Evolutionary conservation across 2,113 vertebrate genomes (phyloP), one percentile per base, ranked within the genome.

Genomic region (Abramis brama): DNA sequence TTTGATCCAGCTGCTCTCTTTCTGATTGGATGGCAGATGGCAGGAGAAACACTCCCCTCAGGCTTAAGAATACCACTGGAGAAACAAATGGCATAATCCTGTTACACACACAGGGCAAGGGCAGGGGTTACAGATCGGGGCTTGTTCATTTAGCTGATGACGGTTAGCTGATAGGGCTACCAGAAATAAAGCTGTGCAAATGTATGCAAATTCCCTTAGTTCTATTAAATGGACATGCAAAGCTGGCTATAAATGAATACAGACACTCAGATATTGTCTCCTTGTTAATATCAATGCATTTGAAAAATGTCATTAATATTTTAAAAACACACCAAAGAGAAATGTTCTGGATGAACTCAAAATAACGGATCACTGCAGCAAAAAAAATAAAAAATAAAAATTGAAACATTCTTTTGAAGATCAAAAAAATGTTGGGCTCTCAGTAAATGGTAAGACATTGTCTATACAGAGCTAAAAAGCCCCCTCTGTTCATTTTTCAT

Each of bases 1-100:
- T 50, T 36, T 79, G 74, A 78, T 85, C 45, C 60, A 52, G 47
- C 59, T 78, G 83, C n/a, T 33, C 45, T 78, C 23, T 78, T 36
- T 55, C 45, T 79, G 74, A 78, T 70, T 82, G 80, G 45, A 82
- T 82, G 12, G 43, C 74, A 78, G 83, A 85, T 59, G 75, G 83
- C 74, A 68, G 45, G 47, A 55, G 47, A 68, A 59, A 19, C 13
- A 50, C 45, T 85, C 74, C 39, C 25, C 43, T 76, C 3, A 62
- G 83, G 60, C 15, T 68, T 78, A 68, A 85, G 23, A 85, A 27
- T 52, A 33, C 25, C 55, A 30, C 1, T 85, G 45, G 60, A 79
- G 43, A 66, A 78, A 77, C 83, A 84, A 64, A 78, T 23, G 50
- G 59, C 19, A 52, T 77, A 85, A 85, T 85, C 74, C 75, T 55